Percentiles rank a stretch among this genome's conserved stretches.
Evolutionary conservation across 2,888 invertebrate genomes (phyloP).

Genomic region (Coenonympha glycerion): DNA sequence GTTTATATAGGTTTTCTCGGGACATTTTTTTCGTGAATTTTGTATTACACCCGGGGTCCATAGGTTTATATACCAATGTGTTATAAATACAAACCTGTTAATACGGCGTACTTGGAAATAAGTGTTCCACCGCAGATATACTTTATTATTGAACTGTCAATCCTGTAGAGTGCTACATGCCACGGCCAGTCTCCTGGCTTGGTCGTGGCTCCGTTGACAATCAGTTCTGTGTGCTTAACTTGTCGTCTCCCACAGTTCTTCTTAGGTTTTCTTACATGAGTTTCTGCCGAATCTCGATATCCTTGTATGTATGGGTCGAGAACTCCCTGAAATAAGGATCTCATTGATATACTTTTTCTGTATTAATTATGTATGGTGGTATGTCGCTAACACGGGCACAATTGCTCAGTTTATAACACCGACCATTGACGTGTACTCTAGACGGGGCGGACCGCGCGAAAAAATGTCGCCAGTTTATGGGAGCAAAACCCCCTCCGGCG

Average conservation of each 20-base stretch:
- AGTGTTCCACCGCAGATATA: slow-evolving; percentile 57
- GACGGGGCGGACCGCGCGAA: too few species aligned
- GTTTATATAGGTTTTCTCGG: too few species aligned
- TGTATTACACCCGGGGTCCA: too few species aligned
- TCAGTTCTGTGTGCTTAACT: slow-evolving; percentile 41
- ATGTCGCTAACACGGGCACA: too few species aligned
- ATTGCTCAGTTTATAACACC: too few species aligned
- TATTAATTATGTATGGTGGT: too few species aligned
- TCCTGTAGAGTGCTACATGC: slow-evolving; percentile 51
- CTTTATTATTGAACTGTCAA: slow-evolving; percentile 33
- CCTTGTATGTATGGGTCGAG: slow-evolving; percentile 7
- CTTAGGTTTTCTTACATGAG: slow-evolving; percentile 23
- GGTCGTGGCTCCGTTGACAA: slow-evolving; percentile 43
- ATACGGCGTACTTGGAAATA: slow-evolving; percentile 39
- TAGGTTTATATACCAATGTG: not conserved
- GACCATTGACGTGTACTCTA: too few species aligned
- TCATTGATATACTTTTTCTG: too few species aligned
- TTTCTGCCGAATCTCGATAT: slow-evolving; percentile 32
- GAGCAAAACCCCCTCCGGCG: too few species aligned
- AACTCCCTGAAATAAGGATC: slow-evolving; percentile 6
- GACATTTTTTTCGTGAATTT: too few species aligned
- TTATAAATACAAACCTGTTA: slow-evolving; percentile 40
- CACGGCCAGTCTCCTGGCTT: slow-evolving; percentile 59
- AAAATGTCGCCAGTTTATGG: too few species aligned
- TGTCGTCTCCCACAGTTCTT: slow-evolving; percentile 43